phyloP scores from a whole-genome alignment of 2,888 invertebrate genomes.

The Caenorhabditis becei region DNA sequence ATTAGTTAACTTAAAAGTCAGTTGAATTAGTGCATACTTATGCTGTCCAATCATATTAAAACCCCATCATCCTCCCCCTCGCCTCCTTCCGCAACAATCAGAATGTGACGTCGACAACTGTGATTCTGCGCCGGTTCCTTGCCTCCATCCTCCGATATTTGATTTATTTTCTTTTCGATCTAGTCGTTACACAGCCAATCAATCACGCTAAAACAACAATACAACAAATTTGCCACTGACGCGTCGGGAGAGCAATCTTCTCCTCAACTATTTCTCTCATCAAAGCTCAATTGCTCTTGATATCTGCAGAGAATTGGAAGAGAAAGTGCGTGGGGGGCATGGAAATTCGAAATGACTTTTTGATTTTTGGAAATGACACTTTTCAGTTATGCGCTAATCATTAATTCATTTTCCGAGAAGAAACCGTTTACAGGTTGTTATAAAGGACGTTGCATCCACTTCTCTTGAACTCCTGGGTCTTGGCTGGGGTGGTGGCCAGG shows the following conservation, averaged over 20 bases:
- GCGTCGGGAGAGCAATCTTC: constrained; percentile 46
- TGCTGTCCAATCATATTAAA: constrained; percentile 14
- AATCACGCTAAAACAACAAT: constrained; percentile 68
- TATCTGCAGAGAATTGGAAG: not conserved
- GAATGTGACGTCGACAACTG: constrained; percentile 48
- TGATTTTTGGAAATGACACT: no score
- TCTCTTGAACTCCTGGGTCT: constrained; percentile 6
- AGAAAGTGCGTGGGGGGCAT: no score
- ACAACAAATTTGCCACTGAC: constrained; percentile 66
- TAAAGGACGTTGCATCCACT: constrained; percentile 14
- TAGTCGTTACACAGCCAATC: constrained; percentile 64
- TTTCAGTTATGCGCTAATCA: no score
- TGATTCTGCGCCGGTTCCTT: constrained; percentile 29
- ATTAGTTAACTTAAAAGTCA: no score
- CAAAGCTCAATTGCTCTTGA: constrained; percentile 38
- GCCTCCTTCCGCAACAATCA: constrained; percentile 36
- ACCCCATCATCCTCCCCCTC: not conserved
- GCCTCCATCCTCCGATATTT: constrained; percentile 40
- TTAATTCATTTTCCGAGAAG: not conserved
- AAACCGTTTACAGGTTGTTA: constrained; percentile 4
- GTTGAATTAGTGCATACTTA: not conserved
- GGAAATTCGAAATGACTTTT: no score
- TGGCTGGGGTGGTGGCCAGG: constrained; percentile 14
- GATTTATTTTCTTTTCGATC: constrained; percentile 61
- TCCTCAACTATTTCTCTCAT: constrained; percentile 36